phyloP scores from a whole-genome alignment of 37 sponge, comb jelly and placozoan genomes.

The Agelas oroides region DNA sequence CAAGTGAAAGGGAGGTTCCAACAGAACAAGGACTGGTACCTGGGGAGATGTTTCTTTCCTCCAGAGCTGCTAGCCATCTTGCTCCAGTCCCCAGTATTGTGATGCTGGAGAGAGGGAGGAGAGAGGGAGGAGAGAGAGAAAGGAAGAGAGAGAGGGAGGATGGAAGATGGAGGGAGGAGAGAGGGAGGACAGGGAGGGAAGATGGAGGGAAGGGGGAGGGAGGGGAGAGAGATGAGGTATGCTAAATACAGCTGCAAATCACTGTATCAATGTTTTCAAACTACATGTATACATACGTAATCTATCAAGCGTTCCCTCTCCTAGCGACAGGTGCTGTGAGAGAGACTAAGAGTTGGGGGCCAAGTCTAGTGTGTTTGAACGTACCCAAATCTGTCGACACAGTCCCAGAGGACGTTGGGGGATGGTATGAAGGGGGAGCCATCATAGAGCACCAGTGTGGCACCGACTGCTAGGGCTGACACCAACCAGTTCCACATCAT shows the following conservation, averaged over 20 bases:
- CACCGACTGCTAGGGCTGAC: constrained; percentile 85
- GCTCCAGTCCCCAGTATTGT: constrained; percentile 96
- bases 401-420: constrained; percentile 87
- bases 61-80: constrained; percentile 89
- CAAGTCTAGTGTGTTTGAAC: too few relatives aligned
- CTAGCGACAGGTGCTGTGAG: too few relatives aligned
- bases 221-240: neutral
- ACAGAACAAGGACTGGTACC: too few relatives aligned
- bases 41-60: constrained; percentile 80
- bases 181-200: too few relatives aligned
- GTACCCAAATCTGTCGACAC: constrained; percentile 84
- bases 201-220: neutral
- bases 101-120: constrained; percentile 49
- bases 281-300: too few relatives aligned
- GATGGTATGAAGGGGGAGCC: constrained; percentile 96
- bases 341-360: too few relatives aligned
- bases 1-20: too few relatives aligned
- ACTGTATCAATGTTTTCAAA: too few relatives aligned
- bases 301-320: too few relatives aligned
- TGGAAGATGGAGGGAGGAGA: too few relatives aligned
- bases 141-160: neutral
- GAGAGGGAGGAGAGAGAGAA: neutral
- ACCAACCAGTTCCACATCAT: constrained; percentile 99
- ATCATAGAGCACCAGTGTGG: constrained; percentile 92
- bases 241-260: too few relatives aligned